phyloP scores from a whole-genome alignment of 2,888 invertebrate genomes.

The Dicyrtoma fusca region DNA sequence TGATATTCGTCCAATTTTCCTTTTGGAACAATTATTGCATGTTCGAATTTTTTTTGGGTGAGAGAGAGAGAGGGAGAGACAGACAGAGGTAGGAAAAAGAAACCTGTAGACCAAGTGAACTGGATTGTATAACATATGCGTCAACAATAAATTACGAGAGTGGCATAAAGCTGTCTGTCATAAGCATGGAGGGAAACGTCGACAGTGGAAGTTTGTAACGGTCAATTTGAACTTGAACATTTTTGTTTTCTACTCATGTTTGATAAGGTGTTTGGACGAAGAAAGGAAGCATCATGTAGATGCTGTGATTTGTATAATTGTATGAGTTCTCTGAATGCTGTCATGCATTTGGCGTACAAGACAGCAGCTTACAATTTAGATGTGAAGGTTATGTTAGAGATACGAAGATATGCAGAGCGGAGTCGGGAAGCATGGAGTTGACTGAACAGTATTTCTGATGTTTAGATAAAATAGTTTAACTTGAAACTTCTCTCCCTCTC shows the following conservation, averaged over 20 bases:
- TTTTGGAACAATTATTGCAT: too few species aligned
- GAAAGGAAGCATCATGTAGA: not conserved
- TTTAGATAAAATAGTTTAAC: constrained; percentile 26
- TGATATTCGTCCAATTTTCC: not conserved
- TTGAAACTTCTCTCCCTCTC: constrained; percentile 6
- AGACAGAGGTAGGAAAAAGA: not conserved
- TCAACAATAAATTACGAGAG: constrained; percentile 34
- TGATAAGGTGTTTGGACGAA: not conserved
- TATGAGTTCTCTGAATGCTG: too few species aligned
- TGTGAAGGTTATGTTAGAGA: too few species aligned
- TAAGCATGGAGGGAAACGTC: not conserved
- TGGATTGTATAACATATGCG: constrained; percentile 8
- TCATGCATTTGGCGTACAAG: too few species aligned
- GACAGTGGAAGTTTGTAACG: constrained; percentile 20
- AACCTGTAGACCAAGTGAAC: not conserved
- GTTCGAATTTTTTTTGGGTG: too few species aligned
- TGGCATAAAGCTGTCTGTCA: constrained; percentile 27
- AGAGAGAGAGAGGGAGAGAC: not conserved
- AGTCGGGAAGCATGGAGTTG: not conserved
- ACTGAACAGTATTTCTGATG: constrained; percentile 19
- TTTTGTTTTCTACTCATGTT: constrained; percentile 2
- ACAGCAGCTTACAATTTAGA: too few species aligned
- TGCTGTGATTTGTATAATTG: not conserved
- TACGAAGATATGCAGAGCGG: not conserved
- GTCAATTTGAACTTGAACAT: constrained; percentile 16